phyloP scores from a whole-genome alignment of 2,797 vertebrate genomes.

The Rhinoraja longicauda region DNA sequence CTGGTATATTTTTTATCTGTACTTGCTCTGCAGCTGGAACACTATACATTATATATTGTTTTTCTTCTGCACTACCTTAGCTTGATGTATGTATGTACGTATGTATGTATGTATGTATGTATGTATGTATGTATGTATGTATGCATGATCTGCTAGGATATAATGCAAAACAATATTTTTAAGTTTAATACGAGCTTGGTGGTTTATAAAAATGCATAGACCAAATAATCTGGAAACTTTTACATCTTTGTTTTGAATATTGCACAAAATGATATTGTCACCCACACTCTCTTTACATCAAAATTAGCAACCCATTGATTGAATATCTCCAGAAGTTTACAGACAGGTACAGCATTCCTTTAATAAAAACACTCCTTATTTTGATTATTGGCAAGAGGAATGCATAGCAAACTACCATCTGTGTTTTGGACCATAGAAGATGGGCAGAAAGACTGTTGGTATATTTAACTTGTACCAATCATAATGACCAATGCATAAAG shows the following conservation, averaged over 20 bases:
- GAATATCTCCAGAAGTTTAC: background rate
- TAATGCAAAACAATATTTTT: too few species aligned
- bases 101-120: too few species aligned
- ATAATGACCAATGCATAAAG: background rate
- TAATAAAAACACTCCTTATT: background rate
- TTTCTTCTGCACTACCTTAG: too few species aligned
- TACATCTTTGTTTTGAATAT: background rate
- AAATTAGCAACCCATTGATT: background rate
- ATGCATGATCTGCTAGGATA: too few species aligned
- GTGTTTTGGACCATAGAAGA: too few species aligned
- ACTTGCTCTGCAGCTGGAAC: too few species aligned
- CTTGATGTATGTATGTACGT: too few species aligned
- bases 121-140: too few species aligned
- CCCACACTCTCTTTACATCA: background rate
- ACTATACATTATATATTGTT: too few species aligned
- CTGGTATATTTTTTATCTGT: too few species aligned
- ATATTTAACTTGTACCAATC: background rate
- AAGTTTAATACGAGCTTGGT: background rate
- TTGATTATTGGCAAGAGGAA: background rate
- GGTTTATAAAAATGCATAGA: background rate
- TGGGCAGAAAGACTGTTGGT: background rate
- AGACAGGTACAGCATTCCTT: background rate
- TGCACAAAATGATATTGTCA: background rate
- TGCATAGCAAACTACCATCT: background rate
- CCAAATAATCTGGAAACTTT: background rate